Evolutionary conservation across 2,888 invertebrate genomes (phyloP).

Genomic region (Alloscopus bannaensis): DNA sequence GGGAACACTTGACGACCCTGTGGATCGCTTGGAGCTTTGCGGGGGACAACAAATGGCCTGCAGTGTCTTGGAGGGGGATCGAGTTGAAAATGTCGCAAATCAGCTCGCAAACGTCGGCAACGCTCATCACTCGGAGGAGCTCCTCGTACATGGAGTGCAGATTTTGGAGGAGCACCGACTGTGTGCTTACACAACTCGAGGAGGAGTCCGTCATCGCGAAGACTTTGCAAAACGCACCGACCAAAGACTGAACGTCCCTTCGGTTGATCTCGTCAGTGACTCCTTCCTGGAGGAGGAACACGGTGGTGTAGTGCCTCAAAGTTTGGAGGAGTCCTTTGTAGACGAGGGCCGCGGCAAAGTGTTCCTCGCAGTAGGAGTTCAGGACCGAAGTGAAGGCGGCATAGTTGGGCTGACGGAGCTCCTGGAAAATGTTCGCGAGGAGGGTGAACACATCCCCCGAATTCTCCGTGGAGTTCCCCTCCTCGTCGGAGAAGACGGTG

Average conservation of each 20-base stretch:
- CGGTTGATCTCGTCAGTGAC: constrained; percentile 92
- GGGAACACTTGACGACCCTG: constrained; percentile 84
- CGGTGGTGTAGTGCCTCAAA: constrained; percentile 86
- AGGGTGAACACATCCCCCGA: constrained; percentile 95
- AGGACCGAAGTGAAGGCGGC: constrained; percentile 96
- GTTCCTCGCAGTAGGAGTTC: constrained; percentile 94
- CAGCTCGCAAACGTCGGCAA: constrained; percentile 86
- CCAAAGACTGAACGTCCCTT: constrained; percentile 81
- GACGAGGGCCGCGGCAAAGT: constrained; percentile 95
- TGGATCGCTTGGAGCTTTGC: constrained; percentile 90
- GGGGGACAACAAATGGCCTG: constrained; percentile 84
- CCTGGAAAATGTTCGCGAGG: constrained; percentile 87
- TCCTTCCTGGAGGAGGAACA: constrained; percentile 89
- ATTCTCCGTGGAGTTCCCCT: constrained; percentile 91
- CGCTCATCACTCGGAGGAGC: constrained; percentile 78
- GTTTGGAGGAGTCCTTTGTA: constrained; percentile 92
- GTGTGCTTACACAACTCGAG: constrained; percentile 85
- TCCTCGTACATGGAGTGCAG: constrained; percentile 91
- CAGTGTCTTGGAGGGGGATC: constrained; percentile 81
- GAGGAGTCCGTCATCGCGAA: constrained; percentile 82
- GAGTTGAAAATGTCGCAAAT: constrained; percentile 88
- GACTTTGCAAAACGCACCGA: constrained; percentile 87
- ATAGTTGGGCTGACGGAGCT: constrained; percentile 92
- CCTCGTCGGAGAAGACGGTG: constrained; percentile 94
- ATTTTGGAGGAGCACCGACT: constrained; percentile 87